These are phyloP conservation scores for Anoplolepis gracilipes DNA, from an alignment of 1,140 invertebrate genomes.

Conservation along the genomic window DNA sequence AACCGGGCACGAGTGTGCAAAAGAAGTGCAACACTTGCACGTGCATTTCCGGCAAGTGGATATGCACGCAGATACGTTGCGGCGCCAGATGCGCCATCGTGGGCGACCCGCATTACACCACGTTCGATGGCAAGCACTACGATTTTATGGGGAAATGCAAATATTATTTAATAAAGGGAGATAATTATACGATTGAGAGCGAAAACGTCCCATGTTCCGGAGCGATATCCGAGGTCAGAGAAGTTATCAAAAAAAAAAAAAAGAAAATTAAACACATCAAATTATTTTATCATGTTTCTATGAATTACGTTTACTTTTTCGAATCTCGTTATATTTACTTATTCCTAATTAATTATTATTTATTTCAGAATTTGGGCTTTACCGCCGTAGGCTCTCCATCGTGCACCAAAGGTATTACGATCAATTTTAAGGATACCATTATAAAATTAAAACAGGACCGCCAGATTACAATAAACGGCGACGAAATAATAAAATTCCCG, in stretches of 20 bases:
- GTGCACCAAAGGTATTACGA: slow-evolving; percentile 93
- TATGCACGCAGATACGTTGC: slow-evolving; percentile 91
- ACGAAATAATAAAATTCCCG: slow-evolving; percentile 90
- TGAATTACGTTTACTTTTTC: slow-evolving; percentile 12
- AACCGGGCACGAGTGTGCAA: slow-evolving; percentile 89
- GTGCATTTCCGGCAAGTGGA: slow-evolving; percentile 91
- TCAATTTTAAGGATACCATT: slow-evolving; percentile 83
- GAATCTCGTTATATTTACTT: background rate
- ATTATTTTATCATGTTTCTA: background rate
- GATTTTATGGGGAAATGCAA: slow-evolving; percentile 96
- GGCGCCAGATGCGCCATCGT: slow-evolving; percentile 91
- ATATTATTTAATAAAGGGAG: slow-evolving; percentile 91
- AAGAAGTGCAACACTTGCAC: slow-evolving; percentile 95
- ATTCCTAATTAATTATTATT: slow-evolving; percentile 48
- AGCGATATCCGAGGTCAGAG: slow-evolving; percentile 89
- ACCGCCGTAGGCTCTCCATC: slow-evolving; percentile 88
- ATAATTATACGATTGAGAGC: slow-evolving; percentile 90
- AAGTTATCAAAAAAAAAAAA: background rate
- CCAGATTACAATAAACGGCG: slow-evolving; percentile 89
- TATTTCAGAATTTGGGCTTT: slow-evolving; percentile 88
- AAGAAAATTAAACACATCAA: too few relatives aligned
- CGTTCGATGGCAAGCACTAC: slow-evolving; percentile 94
- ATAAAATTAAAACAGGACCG: slow-evolving; percentile 91
- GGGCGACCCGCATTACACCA: slow-evolving; percentile 96
- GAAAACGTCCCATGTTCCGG: slow-evolving; percentile 94